Evolutionary conservation across 2,797 vertebrate species (phyloP), one percentile per base, ranked within the genome.

Genomic region (Poeciliopsis presidionis): DNA sequence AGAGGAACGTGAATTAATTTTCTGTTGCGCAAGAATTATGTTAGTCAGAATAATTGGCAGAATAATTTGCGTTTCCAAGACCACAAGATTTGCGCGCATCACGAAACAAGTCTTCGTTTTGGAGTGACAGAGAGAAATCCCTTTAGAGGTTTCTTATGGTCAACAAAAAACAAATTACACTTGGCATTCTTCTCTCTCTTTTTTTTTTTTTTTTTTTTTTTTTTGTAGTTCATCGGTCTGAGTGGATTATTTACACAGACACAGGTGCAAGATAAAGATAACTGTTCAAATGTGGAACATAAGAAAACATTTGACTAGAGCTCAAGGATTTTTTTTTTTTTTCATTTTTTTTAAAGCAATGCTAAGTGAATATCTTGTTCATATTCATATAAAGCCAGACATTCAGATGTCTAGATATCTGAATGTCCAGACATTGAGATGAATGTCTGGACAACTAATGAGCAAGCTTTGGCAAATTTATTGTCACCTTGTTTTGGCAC

Each of bases 361-460:
- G 7, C 36, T 11, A 43, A n/a, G n/a, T 69, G 1, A 30, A 61
- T 33, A 18, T 33, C 3, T 36, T 55, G 6, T 74, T 57, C 7
- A 74, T n/a, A 59, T 45, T 55, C 39, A 45, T 18, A 11, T 16
- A 57, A 39, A 57, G 51, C 16, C 30, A 16, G 41, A 43, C 33
- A 33, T 33, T 33, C 33, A 33, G 33, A 33, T 36, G 36, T 36
- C 36, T 36, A 36, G 36, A 36, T 4, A 36, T 36, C 36, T 36
- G 36, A 36, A 36, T 36, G 5, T 36, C 14, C 18, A 16, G 8
- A 43, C 8, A 43, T 43, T 43, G 6, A 41, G 6, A 43, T 43
- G 41, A 43, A 9, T 43, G 25, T 76, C 33, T 39, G 33, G 33
- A 67, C 28, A 75, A 39, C n/a, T 76, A 69, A 75, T 65, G 47